Evolutionary conservation across 1,140 invertebrate species (phyloP).

Genomic region (Drosophila melanogaster): DNA sequence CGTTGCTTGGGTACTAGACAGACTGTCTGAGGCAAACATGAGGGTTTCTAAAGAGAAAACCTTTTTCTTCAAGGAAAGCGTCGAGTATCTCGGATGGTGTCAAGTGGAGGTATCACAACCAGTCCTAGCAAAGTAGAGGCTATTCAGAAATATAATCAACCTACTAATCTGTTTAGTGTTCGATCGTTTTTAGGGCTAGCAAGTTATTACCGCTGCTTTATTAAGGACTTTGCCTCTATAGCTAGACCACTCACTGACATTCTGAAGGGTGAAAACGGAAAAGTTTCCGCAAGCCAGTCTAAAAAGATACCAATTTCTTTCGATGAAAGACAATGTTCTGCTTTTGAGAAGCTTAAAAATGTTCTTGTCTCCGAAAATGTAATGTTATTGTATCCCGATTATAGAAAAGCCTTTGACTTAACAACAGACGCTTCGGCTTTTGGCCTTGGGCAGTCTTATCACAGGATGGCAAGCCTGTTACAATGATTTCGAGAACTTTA

Average conservation of each 20-base stretch:
- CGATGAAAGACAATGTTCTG: neutral
- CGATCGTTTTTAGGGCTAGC: neutral
- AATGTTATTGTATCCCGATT: constrained; percentile 1
- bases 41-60: neutral
- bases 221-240: too few species aligned
- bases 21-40: too few species aligned
- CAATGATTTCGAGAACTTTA: constrained; percentile 10
- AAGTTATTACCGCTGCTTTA: neutral
- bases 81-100: neutral
- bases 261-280: too few species aligned
- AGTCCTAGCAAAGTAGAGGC: neutral
- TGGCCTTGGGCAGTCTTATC: neutral
- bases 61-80: neutral
- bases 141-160: neutral
- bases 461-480: neutral
- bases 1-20: too few species aligned
- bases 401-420: neutral
- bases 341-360: neutral
- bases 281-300: too few species aligned
- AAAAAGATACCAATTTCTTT: neutral
- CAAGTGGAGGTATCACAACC: constrained; percentile 1
- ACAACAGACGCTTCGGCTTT: neutral
- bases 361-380: neutral
- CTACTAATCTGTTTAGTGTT: neutral
- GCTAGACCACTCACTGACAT: too few species aligned